A percentile compares a stretch with the other conserved stretches of the same genome.
These are phyloP conservation scores for Eolophus roseicapilla DNA, from an alignment of 2,113 vertebrate species.

Conservation along the genomic window DNA sequence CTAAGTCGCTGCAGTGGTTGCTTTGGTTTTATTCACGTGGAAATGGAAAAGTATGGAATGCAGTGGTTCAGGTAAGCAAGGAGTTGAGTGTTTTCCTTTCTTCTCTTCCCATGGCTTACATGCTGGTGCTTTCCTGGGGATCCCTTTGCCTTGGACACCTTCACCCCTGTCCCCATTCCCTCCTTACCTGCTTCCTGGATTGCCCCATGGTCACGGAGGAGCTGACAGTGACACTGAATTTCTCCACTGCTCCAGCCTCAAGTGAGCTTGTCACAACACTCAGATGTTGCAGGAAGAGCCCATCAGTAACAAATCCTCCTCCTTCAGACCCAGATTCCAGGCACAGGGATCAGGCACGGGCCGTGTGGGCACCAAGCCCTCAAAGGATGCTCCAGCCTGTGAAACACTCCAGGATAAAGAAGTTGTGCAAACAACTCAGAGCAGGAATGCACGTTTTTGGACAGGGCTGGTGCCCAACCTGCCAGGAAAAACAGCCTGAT, in stretches of 20 bases:
- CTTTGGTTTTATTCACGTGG: background rate
- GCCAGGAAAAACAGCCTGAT: background rate
- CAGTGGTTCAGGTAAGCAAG: background rate
- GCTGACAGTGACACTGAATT: background rate
- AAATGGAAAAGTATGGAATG: background rate
- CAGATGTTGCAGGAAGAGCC: background rate
- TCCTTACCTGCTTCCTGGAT: background rate
- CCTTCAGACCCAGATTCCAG: background rate
- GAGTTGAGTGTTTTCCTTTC: background rate
- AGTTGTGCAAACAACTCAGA: background rate
- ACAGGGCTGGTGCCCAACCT: background rate
- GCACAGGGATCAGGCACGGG: accelerated
- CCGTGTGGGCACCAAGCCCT: background rate
- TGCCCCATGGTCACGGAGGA: background rate
- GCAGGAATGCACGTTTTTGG: background rate
- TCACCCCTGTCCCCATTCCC: background rate
- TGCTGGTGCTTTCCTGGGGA: background rate
- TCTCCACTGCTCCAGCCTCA: background rate
- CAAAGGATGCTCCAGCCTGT: background rate
- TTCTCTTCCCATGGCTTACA: background rate
- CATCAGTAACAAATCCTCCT: background rate
- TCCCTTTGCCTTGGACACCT: background rate
- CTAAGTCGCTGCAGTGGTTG: accelerated
- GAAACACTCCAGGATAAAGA: accelerated
- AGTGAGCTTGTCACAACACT: background rate